Evolutionary conservation across 2,113 vertebrate genomes (phyloP).

Genomic region (Datnioides undecimradiatus): DNA sequence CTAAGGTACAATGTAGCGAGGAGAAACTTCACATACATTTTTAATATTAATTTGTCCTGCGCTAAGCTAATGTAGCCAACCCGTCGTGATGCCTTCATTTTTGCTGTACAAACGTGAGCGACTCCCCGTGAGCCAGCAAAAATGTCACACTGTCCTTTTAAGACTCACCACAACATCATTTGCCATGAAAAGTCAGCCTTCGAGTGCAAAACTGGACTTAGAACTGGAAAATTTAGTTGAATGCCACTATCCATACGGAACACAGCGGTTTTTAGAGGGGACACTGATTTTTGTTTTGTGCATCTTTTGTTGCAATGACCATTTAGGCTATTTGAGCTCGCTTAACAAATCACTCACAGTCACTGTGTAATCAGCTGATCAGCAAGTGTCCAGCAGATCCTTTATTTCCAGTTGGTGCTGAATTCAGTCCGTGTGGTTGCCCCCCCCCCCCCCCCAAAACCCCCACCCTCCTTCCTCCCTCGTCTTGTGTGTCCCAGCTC

Average conservation of each 20-base stretch:
- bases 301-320: neutral
- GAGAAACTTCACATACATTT: neutral
- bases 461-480: slow-evolving; percentile 24
- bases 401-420: slow-evolving; percentile 28
- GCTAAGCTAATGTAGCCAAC: neutral
- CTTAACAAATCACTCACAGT: neutral
- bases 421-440: slow-evolving; percentile 33
- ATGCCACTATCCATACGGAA: neutral
- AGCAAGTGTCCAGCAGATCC: slow-evolving; percentile 8
- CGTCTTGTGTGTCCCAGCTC: slow-evolving; percentile 76
- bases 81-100: neutral
- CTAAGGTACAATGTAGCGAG: neutral
- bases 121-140: neutral
- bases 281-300: neutral
- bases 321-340: neutral
- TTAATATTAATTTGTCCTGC: neutral
- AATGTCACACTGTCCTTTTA: neutral
- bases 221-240: neutral
- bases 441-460: slow-evolving; percentile 9
- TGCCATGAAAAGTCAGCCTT: neutral
- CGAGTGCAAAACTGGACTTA: neutral
- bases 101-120: neutral
- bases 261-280: neutral
- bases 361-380: neutral
- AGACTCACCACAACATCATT: neutral